phyloP scores from a whole-genome alignment of 2,888 invertebrate genomes.

The Silvanus unidentatus region DNA sequence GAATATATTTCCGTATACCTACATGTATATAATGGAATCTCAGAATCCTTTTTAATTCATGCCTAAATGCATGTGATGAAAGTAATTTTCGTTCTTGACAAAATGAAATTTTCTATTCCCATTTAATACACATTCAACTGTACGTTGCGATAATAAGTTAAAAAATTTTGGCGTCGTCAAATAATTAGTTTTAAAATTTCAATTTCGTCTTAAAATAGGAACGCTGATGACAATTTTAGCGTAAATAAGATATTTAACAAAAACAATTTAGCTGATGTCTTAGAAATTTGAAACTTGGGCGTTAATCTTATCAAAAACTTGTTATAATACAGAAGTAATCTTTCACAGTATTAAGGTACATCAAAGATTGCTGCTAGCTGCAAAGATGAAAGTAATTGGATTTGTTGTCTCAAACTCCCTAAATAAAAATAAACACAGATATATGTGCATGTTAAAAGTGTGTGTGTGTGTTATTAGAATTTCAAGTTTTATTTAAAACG shows the following conservation, averaged over 20 bases:
- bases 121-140: no score
- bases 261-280: conserved; percentile 34
- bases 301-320: conserved; percentile 46
- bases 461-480: conserved; percentile 4
- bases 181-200: conserved; percentile 12
- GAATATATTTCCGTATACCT: no score
- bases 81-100: no score
- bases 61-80: no score
- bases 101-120: no score
- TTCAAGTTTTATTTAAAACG: conserved; percentile 5
- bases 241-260: conserved; percentile 25
- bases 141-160: not conserved
- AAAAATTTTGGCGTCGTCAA: conserved; percentile 5
- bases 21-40: no score
- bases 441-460: no score
- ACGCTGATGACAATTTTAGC: conserved; percentile 17
- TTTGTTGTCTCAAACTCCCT: conserved; percentile 28
- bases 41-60: no score
- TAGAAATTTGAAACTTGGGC: conserved; percentile 30
- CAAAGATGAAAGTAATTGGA: conserved; percentile 41
- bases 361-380: conserved; percentile 40
- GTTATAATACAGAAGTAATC: conserved; percentile 46
- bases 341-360: conserved; percentile 40
- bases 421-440: conserved; percentile 30
- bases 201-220: conserved; percentile 10